Percentiles rank a stretch among this genome's conserved stretches.
Evolutionary conservation across 2,797 vertebrate genomes (phyloP).

Genomic region (Phalanger gymnotis): DNA sequence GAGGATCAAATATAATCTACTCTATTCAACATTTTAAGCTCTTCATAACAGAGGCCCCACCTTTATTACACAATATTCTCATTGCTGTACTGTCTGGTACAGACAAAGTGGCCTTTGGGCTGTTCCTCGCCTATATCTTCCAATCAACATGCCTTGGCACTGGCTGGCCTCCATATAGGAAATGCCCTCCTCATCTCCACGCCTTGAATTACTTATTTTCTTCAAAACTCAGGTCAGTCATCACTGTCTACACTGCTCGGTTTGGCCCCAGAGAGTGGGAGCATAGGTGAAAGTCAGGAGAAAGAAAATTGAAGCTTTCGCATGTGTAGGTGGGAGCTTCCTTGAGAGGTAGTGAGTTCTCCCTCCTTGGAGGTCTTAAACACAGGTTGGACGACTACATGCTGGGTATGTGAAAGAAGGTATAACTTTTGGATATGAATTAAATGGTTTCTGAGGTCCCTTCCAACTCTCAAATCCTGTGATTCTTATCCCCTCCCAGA

Average conservation of each 20-base stretch:
- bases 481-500: neutral
- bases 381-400: neutral
- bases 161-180: neutral
- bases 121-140: neutral
- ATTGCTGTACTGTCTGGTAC: neutral
- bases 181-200: neutral
- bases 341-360: neutral
- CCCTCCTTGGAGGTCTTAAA: neutral
- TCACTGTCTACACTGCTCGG: neutral
- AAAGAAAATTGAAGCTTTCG: neutral
- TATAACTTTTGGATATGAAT: neutral
- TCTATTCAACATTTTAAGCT: too few relatives aligned
- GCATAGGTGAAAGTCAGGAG: neutral
- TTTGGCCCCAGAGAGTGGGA: neutral
- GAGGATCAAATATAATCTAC: neutral
- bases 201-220: neutral
- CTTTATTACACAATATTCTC: neutral
- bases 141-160: too few relatives aligned
- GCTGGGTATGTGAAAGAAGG: neutral
- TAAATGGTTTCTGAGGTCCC: neutral
- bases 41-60: neutral
- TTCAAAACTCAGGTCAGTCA: neutral
- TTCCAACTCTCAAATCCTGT: neutral
- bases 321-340: neutral
- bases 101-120: neutral